Conservation (phyloP, 2,113 vertebrate species). For the Cyphomyrus discorhynchus region DNA sequence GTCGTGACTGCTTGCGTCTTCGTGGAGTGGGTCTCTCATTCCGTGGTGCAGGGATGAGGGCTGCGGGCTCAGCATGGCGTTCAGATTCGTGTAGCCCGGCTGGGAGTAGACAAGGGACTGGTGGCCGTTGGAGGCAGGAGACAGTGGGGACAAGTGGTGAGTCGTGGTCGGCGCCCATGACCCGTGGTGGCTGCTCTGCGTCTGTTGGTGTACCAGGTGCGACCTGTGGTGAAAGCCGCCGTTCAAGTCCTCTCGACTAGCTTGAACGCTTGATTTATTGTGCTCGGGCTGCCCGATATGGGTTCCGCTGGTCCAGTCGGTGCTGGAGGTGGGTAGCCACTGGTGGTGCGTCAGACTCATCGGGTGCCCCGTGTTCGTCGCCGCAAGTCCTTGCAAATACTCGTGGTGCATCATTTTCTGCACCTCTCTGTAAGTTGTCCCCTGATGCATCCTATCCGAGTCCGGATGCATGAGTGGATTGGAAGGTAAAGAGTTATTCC, state of each 20-base stretch:
- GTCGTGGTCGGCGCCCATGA: slow-evolving; percentile 78
- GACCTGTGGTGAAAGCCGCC: slow-evolving; percentile 79
- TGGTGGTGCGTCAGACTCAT: slow-evolving; percentile 89
- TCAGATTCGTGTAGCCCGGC: slow-evolving; percentile 78
- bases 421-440: slow-evolving; percentile 91
- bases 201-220: slow-evolving; percentile 83
- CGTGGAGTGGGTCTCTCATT: slow-evolving; percentile 80
- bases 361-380: slow-evolving; percentile 84
- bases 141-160: slow-evolving; percentile 84
- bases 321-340: slow-evolving; percentile 82
- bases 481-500: slow-evolving; percentile 79
- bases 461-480: slow-evolving; percentile 90
- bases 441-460: slow-evolving; percentile 85
- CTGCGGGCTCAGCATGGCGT: slow-evolving; percentile 80
- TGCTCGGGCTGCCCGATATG: slow-evolving; percentile 78
- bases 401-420: slow-evolving; percentile 99
- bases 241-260: slow-evolving; percentile 73
- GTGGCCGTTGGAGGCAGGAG: slow-evolving; percentile 78
- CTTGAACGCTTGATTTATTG: slow-evolving; percentile 70
- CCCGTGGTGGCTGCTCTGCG: slow-evolving; percentile 68
- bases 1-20: slow-evolving; percentile 70
- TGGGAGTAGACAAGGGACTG: slow-evolving; percentile 87
- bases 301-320: slow-evolving; percentile 80
- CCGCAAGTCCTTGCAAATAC: slow-evolving; percentile 84
- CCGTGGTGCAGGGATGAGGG: slow-evolving; percentile 71